Conservation (phyloP, 2,113 vertebrate genomes). For the Holacanthus passer region DNA sequence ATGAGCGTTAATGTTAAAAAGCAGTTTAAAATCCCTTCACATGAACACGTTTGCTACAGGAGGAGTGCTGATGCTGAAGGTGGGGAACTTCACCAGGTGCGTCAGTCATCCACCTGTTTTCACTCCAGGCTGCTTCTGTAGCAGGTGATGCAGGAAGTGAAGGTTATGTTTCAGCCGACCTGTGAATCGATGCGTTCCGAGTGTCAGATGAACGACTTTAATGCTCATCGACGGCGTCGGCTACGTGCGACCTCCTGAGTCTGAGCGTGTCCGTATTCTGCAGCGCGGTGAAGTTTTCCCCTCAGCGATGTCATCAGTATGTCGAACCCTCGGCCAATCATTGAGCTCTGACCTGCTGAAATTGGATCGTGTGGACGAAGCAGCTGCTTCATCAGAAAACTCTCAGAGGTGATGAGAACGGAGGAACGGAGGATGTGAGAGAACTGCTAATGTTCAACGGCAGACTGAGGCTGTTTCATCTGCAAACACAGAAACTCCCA, state of each 20-base stretch:
- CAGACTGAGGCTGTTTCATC: too few species aligned
- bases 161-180: not conserved
- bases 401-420: not conserved
- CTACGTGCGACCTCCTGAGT: constrained; percentile 1
- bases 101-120: not conserved
- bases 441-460: constrained; percentile 20
- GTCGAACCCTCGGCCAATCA: constrained; percentile 17
- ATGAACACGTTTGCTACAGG: too few species aligned
- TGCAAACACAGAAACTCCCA: too few species aligned
- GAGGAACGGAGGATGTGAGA: constrained; percentile 27
- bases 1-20: too few species aligned
- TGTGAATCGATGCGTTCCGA: not conserved
- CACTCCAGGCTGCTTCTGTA: not conserved
- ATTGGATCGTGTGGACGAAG: constrained; percentile 13
- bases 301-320: constrained; percentile 31
- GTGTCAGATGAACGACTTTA: not conserved
- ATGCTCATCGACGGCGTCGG: not conserved
- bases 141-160: constrained; percentile 10
- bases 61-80: too few species aligned
- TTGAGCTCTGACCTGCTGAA: constrained; percentile 42
- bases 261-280: not conserved
- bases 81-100: not conserved
- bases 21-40: too few species aligned
- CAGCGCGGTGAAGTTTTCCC: not conserved
- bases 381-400: not conserved